Evolutionary conservation across 1,140 invertebrate species (phyloP), one percentile per base, ranked within the genome.

Genomic region (Calosoma granatense): DNA sequence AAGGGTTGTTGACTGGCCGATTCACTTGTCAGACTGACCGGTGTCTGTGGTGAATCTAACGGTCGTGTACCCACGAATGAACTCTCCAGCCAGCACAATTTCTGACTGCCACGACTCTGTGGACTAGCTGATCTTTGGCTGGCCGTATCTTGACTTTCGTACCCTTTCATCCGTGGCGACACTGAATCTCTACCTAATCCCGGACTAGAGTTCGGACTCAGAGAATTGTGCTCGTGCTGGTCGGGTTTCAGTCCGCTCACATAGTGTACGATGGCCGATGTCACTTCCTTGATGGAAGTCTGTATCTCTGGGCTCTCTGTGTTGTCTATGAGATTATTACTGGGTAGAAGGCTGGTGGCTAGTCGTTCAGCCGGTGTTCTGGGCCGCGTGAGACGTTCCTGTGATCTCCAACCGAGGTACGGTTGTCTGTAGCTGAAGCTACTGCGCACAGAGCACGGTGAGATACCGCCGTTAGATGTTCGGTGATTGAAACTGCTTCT

Each of bases 231-330:
- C 60, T 75, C 72, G n/a, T 72, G 76, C 61, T 71, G 76, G 59
- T 72, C 76, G 47, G 77, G 77, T 68, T 84, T 83, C 59, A 85
- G 78, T 41, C 87, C 87, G 62, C 87, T 88, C 36, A 92, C 90
- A 75, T 92, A 93, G 71, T 92, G 88, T 43, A 92, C 90, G 62
- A 94, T 93, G n/a, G 90, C 90, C 60, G 89, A 92, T 26, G 90
- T 92, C 23, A 94, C 90, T 74, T 92, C 90, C 71, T 91, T 92
- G 70, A 94, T 93, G 56, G 88, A 92, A 59, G 87, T 84, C 64
- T 90, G 87, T 63, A 94, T 91, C 71, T 91, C 89, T 59, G 85
- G 81, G 55, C 82, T 81, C 19, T 83, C 83, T 17, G 61, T 53
- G 60, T 53, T 60, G 64, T 59, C 65, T 61, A 59, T 70, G 74